Evolutionary conservation across 2,888 invertebrate genomes (phyloP), one percentile per base, ranked within the genome.

Genomic region (Cerastis leucographa): DNA sequence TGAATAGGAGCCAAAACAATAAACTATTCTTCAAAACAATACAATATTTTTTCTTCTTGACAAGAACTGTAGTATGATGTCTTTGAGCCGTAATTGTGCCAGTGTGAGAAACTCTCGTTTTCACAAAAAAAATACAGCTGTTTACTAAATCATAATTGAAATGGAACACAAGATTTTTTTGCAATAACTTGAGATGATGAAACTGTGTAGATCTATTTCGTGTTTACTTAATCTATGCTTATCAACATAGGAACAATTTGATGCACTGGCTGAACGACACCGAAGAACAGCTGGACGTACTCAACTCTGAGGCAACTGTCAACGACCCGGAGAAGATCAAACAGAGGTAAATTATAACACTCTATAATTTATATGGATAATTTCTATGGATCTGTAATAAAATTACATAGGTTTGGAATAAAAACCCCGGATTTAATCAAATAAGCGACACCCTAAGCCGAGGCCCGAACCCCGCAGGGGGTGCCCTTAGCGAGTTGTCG

Each of bases 241-340:
- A 25, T 56, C 2, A 56, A 17, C 7, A 17, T 29, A 97, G 97
- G 97, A 96, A 98, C 82, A 98, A 98, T 87, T 95, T 99, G 90
- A 98, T 99, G 97, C 98, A 97, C 90, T 99, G 99, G 99, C 95
- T 99, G 78, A 97, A 97, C 56, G 99, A 99, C 74, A 99, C 99
- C 0, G 99, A 99, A 90, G 97, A 97, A 81, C 97, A 97, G 29
- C 94, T 99, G 66, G 99, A 99, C 90, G 97, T 98, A 77, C 97
- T 99, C 77, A 97, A 98, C 84, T 97, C 97, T 9, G 98, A 98
- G 88, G 94, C 97, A 14, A 97, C 97, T 0, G 96, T 98, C 78
- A 99, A 99, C 92, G 99, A 99, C 93, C 99, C 99, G 0, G 98
- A 98, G 86, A 99, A 98, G 93, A 98, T 99, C 89, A 99, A 99